Evolutionary conservation across 2,797 vertebrate species (phyloP).

Genomic region (Strix occidentalis): DNA sequence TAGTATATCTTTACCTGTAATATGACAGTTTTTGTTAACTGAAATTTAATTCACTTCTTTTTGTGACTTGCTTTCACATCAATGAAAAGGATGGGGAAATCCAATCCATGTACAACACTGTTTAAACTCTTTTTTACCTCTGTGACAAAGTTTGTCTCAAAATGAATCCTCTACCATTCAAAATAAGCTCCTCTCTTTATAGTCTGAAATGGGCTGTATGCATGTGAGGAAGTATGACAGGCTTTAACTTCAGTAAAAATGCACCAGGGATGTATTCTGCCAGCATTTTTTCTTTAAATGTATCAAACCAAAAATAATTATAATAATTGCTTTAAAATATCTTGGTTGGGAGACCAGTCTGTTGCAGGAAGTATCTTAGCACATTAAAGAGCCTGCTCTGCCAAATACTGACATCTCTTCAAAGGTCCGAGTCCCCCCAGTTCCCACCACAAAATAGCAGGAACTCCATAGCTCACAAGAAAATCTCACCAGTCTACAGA

Average conservation of each 20-base stretch:
- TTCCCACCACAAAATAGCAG: neutral
- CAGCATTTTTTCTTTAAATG: neutral
- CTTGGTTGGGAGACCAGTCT: constrained; percentile 42
- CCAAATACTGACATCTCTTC: neutral
- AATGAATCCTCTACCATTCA: neutral
- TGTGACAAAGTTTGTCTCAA: neutral
- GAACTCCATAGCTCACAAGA: neutral
- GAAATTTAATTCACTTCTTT: neutral
- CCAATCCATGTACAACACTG: neutral
- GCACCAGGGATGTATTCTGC: neutral
- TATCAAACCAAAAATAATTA: neutral
- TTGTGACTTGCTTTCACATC: neutral
- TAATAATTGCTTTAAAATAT: neutral
- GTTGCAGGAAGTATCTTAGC: neutral
- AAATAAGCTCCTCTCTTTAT: neutral
- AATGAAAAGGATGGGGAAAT: neutral
- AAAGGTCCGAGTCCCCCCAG: neutral
- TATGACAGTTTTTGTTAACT: neutral
- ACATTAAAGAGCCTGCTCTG: neutral
- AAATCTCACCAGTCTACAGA: neutral
- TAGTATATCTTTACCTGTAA: neutral
- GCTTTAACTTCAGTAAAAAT: neutral
- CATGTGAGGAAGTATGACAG: neutral
- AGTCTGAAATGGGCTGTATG: neutral
- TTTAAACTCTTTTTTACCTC: neutral